phyloP scores from a whole-genome alignment of 2,113 vertebrate genomes.

The Lontra canadensis region DNA sequence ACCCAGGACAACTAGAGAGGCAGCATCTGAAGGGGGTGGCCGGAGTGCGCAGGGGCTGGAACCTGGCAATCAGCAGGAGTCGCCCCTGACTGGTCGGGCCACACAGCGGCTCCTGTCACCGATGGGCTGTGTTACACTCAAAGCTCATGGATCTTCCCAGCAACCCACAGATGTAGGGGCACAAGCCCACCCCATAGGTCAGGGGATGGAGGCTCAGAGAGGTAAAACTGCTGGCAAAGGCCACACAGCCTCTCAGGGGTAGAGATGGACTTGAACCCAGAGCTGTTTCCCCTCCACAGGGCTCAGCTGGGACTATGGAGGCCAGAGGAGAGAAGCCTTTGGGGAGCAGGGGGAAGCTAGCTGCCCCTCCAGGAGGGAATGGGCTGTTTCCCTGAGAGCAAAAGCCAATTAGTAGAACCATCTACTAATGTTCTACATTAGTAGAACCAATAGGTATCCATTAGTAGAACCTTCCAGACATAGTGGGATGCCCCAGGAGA shows the following conservation, averaged over 20 bases:
- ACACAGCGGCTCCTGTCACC: neutral
- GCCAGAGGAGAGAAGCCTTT: neutral
- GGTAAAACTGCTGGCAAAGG: neutral
- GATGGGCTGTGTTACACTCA: neutral
- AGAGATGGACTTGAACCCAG: neutral
- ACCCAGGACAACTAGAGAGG: neutral
- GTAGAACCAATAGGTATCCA: neutral
- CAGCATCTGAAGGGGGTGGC: neutral
- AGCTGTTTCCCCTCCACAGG: neutral
- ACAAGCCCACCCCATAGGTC: accelerated
- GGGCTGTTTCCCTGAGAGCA: neutral
- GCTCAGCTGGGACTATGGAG: neutral
- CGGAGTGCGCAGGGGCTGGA: neutral
- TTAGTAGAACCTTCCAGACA: neutral
- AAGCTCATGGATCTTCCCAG: neutral
- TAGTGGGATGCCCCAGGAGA: neutral
- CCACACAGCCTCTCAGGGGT: neutral
- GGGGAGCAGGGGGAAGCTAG: accelerated
- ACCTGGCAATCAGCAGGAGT: neutral
- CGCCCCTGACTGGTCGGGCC: neutral
- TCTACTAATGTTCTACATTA: too few species aligned
- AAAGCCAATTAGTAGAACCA: neutral
- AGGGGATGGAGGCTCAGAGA: neutral
- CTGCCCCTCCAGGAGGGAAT: neutral
- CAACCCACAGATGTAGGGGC: neutral